A percentile compares a stretch with the other conserved stretches of the same genome.
Evolutionary conservation across 1,140 invertebrate species (phyloP).

Genomic region (Trichonephila inaurata): DNA sequence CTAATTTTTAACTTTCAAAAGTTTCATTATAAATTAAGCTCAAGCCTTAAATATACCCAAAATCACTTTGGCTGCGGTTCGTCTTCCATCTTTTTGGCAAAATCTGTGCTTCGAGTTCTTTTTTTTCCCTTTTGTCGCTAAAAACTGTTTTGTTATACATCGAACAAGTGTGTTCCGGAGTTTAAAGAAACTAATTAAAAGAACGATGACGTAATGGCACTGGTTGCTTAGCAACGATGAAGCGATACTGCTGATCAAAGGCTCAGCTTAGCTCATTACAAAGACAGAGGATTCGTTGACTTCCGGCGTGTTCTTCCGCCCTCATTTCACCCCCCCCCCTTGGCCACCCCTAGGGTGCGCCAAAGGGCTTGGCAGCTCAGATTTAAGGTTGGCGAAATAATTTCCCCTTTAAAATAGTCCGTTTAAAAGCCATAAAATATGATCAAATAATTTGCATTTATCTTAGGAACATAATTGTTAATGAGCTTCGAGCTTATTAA

Average conservation of each 20-base stretch:
- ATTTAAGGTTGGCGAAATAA: slow-evolving; percentile 4
- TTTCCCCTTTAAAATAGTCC: not conserved
- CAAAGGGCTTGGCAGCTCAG: not conserved
- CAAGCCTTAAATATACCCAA: too few species aligned
- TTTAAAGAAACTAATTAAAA: slow-evolving; percentile 42
- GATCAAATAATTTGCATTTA: slow-evolving; percentile 1
- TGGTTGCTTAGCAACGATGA: slow-evolving; percentile 3
- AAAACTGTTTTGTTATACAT: slow-evolving; percentile 20
- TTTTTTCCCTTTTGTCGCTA: not conserved
- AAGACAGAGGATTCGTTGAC: slow-evolving; percentile 3
- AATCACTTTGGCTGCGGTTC: not conserved
- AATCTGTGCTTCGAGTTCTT: not conserved
- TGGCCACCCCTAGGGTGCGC: not conserved
- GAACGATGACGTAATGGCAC: not conserved
- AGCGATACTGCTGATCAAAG: slow-evolving; percentile 37
- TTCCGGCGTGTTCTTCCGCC: not conserved
- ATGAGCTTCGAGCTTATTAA: not conserved
- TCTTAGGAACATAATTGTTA: not conserved
- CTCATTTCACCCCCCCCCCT: not conserved
- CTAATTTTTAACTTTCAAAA: too few species aligned
- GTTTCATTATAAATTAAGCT: too few species aligned
- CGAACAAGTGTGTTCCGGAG: slow-evolving; percentile 33
- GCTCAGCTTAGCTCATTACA: slow-evolving; percentile 20
- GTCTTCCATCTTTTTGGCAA: not conserved
- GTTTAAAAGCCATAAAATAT: not conserved